Percentiles rank a stretch among this genome's conserved stretches.
Evolutionary conservation across 2,113 vertebrate species (phyloP).

Genomic region (Lasiurus borealis): DNA sequence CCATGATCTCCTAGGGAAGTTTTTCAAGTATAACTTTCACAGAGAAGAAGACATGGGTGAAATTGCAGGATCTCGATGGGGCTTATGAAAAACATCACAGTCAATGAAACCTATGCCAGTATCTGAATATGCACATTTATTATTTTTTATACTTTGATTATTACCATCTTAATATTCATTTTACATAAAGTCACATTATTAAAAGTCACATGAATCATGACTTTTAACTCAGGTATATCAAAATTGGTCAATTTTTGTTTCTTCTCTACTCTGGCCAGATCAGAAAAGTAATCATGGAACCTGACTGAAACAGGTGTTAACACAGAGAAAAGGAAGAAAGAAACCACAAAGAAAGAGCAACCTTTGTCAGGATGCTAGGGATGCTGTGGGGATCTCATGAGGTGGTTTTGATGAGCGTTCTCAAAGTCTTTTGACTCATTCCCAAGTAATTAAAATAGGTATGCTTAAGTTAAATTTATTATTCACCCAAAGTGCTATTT

Average conservation of each 20-base stretch:
- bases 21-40: conserved; percentile 52
- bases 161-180: background rate
- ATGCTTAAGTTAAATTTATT: conserved; percentile 1
- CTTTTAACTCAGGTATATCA: conserved; percentile 19
- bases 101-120: background rate
- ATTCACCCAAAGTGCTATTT: background rate
- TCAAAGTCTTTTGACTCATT: background rate
- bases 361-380: background rate
- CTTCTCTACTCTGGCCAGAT: background rate
- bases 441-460: conserved; percentile 42
- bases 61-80: background rate
- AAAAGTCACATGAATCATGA: background rate
- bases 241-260: conserved; percentile 21
- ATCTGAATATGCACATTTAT: background rate
- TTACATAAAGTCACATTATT: conserved; percentile 6
- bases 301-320: background rate
- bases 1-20: conserved; percentile 19
- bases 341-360: background rate
- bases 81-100: background rate
- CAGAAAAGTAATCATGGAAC: background rate
- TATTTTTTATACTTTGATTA: background rate
- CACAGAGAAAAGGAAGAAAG: background rate
- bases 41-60: background rate
- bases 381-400: background rate
- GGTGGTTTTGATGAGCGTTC: background rate